Conservation (phyloP, 1,140 invertebrate species). For the Platorchestia sp. region DNA sequence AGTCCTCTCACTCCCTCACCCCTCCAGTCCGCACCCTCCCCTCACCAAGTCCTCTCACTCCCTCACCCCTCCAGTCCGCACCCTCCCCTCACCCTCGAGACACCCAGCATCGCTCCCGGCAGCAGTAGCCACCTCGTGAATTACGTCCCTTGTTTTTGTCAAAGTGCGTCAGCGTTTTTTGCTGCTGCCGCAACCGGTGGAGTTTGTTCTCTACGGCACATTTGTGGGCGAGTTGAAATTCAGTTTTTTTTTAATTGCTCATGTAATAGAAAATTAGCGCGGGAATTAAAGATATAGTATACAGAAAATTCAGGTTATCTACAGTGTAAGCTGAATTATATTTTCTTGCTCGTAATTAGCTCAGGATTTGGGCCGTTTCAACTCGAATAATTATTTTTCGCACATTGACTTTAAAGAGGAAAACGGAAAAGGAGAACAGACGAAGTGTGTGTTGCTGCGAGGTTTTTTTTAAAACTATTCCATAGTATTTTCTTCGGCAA, state of each 20-base stretch:
- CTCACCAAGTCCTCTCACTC: neutral
- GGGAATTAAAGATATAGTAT: neutral
- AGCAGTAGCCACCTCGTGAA: neutral
- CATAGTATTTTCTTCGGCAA: neutral
- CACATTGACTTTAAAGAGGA: neutral
- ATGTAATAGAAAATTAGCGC: neutral
- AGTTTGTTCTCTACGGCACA: neutral
- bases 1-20: neutral
- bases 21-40: neutral
- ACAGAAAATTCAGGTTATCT: neutral
- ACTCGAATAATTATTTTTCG: neutral
- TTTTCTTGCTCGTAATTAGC: neutral
- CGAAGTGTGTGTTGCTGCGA: too few species aligned
- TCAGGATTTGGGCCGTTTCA: neutral
- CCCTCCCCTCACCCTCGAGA: neutral
- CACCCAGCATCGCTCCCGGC: too few species aligned
- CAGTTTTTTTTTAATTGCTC: neutral
- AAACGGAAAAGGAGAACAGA: neutral
- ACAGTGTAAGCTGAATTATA: neutral
- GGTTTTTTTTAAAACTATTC: neutral
- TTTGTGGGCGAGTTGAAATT: neutral
- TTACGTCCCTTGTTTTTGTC: neutral
- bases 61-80: too few species aligned
- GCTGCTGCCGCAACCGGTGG: neutral
- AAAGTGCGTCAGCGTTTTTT: neutral